phyloP scores from a whole-genome alignment of 2,888 invertebrate species.

The Maniola hyperantus region DNA sequence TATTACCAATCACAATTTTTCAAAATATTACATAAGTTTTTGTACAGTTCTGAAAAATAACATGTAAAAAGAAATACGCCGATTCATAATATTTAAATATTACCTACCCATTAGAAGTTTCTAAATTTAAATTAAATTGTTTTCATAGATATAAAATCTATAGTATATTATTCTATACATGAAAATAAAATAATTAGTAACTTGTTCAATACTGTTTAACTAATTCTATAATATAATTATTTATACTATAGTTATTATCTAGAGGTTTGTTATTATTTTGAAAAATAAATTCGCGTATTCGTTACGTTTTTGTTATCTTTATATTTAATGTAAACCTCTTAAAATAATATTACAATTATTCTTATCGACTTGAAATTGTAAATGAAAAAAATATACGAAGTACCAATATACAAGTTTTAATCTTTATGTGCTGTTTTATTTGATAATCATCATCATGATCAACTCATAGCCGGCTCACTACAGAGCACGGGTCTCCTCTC shows the following conservation, averaged over 20 bases:
- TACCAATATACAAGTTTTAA: constrained; percentile 83
- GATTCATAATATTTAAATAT: constrained; percentile 37
- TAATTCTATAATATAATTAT: constrained; percentile 65
- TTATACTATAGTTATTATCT: constrained; percentile 65
- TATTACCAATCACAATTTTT: constrained; percentile 41
- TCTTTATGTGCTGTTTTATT: constrained; percentile 64
- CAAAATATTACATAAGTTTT: constrained; percentile 52
- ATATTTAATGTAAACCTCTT: constrained; percentile 61
- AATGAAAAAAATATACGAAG: constrained; percentile 81
- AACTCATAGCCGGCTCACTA: no score
- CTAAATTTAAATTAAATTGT: constrained; percentile 46
- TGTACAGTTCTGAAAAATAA: constrained; percentile 49
- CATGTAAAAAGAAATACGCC: constrained; percentile 23
- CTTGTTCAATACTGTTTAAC: constrained; percentile 77
- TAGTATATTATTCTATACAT: constrained; percentile 62
- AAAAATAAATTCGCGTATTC: constrained; percentile 50
- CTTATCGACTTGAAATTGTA: constrained; percentile 78
- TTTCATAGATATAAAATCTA: constrained; percentile 56
- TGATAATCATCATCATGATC: no score
- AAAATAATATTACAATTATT: constrained; percentile 74
- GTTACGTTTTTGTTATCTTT: constrained; percentile 75
- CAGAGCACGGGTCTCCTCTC: no score
- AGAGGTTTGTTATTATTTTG: constrained; percentile 66
- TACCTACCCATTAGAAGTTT: constrained; percentile 63
- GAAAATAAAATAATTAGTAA: constrained; percentile 57